These are phyloP conservation scores for Micropoecilia bifurca DNA, from an alignment of 2,797 vertebrate species.

Conservation along the genomic window DNA sequence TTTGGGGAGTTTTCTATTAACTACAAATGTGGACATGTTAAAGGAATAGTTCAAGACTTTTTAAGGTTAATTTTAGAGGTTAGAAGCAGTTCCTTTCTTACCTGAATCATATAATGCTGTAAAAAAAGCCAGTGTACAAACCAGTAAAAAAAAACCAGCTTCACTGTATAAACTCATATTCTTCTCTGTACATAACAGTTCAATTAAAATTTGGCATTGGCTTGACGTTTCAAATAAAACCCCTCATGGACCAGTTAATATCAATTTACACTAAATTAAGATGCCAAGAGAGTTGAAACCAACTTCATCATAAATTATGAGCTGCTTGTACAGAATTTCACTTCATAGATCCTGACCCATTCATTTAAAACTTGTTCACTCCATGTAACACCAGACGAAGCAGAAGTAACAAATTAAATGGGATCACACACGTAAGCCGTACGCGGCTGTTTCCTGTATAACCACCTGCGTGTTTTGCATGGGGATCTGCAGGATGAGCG, in stretches of 20 bases:
- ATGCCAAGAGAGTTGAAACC: neutral
- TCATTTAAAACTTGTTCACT: slow-evolving; percentile 1
- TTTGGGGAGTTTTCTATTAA: neutral
- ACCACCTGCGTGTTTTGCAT: slow-evolving; percentile 96
- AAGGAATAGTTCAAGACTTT: neutral
- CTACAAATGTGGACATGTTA: neutral
- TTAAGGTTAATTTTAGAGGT: neutral
- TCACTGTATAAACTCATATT: neutral
- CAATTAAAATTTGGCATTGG: neutral
- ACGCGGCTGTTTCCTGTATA: slow-evolving; percentile 3
- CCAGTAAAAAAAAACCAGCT: too few relatives aligned
- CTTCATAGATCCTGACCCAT: neutral
- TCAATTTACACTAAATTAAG: neutral
- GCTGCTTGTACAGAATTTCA: neutral
- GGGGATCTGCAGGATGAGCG: slow-evolving; percentile 94
- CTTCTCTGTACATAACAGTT: neutral
- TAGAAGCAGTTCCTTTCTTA: neutral
- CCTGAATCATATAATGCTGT: too few relatives aligned
- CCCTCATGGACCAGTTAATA: neutral
- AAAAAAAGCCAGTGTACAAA: too few relatives aligned
- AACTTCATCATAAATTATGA: neutral
- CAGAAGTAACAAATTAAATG: neutral
- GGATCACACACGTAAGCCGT: neutral
- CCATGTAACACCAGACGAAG: neutral
- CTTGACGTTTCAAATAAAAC: neutral